phyloP scores from a whole-genome alignment of 2,113 vertebrate species.

The Pipa parva region DNA sequence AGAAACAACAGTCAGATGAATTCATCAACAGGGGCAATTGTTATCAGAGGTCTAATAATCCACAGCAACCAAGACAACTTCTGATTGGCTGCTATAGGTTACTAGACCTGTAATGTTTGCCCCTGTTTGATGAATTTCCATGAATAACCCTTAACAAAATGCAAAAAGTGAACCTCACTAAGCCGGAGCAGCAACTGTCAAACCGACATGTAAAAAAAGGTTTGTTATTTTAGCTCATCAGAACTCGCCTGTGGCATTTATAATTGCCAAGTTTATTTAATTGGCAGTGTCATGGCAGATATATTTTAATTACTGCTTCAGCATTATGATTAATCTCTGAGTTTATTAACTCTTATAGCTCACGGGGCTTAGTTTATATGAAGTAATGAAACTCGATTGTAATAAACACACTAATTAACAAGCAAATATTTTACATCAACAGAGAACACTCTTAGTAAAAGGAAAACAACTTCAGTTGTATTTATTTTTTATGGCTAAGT shows the following conservation, averaged over 20 bases:
- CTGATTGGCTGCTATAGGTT: too few species aligned
- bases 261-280: conserved; percentile 51
- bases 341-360: conserved; percentile 53
- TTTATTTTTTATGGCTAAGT: too few species aligned
- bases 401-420: conserved; percentile 58
- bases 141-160: background rate
- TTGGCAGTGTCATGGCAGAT: conserved; percentile 53
- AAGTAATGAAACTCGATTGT: conserved; percentile 52
- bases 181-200: background rate
- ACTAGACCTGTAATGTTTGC: too few species aligned
- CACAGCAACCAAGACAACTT: too few species aligned
- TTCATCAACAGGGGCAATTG: too few species aligned
- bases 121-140: background rate
- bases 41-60: too few species aligned
- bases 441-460: conserved; percentile 38
- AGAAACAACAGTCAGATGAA: too few species aligned
- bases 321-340: conserved; percentile 56
- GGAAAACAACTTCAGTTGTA: conserved; percentile 17
- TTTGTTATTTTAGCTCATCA: background rate
- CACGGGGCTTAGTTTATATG: conserved; percentile 48
- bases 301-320: conserved; percentile 58
- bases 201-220: background rate
- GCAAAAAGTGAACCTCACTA: conserved; percentile 14
- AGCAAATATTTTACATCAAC: conserved; percentile 47
- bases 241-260: conserved; percentile 22